phyloP scores from a whole-genome alignment of 2,113 vertebrate genomes.

The Alectura lathami region DNA sequence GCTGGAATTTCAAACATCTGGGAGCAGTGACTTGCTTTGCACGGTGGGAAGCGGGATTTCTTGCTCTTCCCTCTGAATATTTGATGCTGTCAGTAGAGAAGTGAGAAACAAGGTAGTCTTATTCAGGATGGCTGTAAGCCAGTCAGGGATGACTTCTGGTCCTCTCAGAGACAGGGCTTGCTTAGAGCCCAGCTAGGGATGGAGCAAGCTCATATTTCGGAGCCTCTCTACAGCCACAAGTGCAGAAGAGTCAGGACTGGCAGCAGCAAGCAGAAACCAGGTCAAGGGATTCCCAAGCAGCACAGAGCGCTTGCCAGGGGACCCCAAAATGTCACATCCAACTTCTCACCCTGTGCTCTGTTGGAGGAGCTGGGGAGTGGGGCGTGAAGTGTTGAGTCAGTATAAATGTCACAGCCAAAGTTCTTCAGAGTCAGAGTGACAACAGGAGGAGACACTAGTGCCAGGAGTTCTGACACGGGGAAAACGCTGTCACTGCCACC shows the following conservation, averaged over 20 bases:
- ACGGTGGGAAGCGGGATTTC: background rate
- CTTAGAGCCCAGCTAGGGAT: background rate
- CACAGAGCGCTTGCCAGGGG: background rate
- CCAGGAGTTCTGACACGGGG: conserved; percentile 48
- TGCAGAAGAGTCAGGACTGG: background rate
- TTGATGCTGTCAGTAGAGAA: background rate
- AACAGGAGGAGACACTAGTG: conserved; percentile 36
- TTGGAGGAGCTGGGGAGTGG: background rate
- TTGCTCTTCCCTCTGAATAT: background rate
- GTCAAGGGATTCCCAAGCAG: background rate
- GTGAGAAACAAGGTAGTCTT: background rate
- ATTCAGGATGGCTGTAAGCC: background rate
- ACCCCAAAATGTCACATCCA: conserved; percentile 34
- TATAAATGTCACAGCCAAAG: conserved; percentile 33
- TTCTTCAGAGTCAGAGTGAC: conserved; percentile 45
- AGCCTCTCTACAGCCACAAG: background rate
- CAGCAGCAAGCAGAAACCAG: background rate
- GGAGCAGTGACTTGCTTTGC: background rate
- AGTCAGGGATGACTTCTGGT: background rate
- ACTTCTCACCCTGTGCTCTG: conserved; percentile 28
- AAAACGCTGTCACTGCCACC: conserved; percentile 48
- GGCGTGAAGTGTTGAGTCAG: conserved; percentile 41
- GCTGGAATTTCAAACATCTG: background rate
- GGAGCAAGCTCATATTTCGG: background rate
- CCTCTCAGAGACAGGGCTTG: background rate